Evolutionary conservation across 2,113 vertebrate genomes (phyloP), one percentile per base, ranked within the genome.

Genomic region (Chelonoidis abingdonii): DNA sequence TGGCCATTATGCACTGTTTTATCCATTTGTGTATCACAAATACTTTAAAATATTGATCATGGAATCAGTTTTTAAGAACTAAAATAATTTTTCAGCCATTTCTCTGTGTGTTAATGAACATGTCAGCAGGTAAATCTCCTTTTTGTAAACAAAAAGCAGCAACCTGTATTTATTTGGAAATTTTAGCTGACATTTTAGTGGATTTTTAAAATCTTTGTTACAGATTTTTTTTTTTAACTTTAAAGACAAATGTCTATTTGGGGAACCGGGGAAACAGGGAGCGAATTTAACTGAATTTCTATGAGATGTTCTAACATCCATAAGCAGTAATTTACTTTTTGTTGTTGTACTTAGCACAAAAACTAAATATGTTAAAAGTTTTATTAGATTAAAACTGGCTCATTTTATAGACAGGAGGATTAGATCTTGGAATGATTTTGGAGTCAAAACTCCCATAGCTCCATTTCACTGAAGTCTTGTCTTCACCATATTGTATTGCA

Each of bases 151-250:
- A 97, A 97, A 97, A 57, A 94, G 94, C 96, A 95, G 89, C 96
- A 92, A 24, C 84, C 69, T 96, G 96, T 93, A 97, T 98, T 96
- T 97, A 97, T 97, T 95, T 98, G 97, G 97, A 97, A 98, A 98
- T 97, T 98, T 98, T 80, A 89, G 86, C 96, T 98, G 97, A 98
- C 96, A 97, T 98, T 97, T 98, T 96, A 97, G 96, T 84, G 94
- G 76, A 96, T 95, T 87, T 93, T 97, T 96, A 96, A 95, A 97
- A 94, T 93, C 97, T 98, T 98, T 98, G 93, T 98, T 96, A 93
- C 86, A 65, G 95, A 8, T 53, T 10, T 31, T 53, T n/a, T n/a
- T 83, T 82, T 92, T 87, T 10, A 0, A 93, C 95, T 97, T 92
- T 81, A 90, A 93, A 94, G 59, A 90, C 52, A 95, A 97, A 93